Evolutionary conservation across 2,888 invertebrate genomes (phyloP).

Genomic region (Scaptomyza parva): DNA sequence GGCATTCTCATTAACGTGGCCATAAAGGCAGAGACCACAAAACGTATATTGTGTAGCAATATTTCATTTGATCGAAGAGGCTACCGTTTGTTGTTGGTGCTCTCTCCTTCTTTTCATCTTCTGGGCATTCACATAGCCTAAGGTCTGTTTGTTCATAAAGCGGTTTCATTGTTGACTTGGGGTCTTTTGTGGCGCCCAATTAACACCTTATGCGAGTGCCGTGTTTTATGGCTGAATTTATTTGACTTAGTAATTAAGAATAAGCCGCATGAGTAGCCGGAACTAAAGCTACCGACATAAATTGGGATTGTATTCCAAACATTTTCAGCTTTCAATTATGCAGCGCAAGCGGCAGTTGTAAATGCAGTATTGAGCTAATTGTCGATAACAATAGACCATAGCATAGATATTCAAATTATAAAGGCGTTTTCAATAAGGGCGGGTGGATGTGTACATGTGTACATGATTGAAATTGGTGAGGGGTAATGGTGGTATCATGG

Average conservation of each 20-base stretch:
- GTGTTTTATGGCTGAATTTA: conserved; percentile 65
- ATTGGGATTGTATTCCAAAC: conserved; percentile 14
- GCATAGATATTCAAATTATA: conserved; percentile 13
- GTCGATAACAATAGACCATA: conserved; percentile 12
- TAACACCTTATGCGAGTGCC: conserved; percentile 54
- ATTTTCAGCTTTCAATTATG: conserved; percentile 31
- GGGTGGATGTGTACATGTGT: too few species aligned
- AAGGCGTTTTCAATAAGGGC: too few species aligned
- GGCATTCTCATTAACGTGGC: conserved; percentile 64
- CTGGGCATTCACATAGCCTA: conserved; percentile 47
- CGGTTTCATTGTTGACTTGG: conserved; percentile 46
- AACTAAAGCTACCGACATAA: conserved; percentile 58
- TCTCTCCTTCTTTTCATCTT: neutral
- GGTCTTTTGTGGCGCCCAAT: conserved; percentile 23
- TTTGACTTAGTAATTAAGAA: conserved; percentile 67
- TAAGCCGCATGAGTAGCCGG: conserved; percentile 73
- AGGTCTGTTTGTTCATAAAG: conserved; percentile 71
- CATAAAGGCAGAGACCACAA: conserved; percentile 53
- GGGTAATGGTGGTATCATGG: too few species aligned
- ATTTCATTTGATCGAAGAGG: conserved; percentile 77
- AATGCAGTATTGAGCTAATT: conserved; percentile 52
- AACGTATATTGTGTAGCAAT: conserved; percentile 78
- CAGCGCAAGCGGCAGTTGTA: conserved; percentile 30
- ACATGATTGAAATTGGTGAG: neutral
- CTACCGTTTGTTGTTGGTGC: conserved; percentile 69